Evolutionary conservation across 2,113 vertebrate genomes (phyloP), one percentile per base, ranked within the genome.

Genomic region (Piaya cayana): DNA sequence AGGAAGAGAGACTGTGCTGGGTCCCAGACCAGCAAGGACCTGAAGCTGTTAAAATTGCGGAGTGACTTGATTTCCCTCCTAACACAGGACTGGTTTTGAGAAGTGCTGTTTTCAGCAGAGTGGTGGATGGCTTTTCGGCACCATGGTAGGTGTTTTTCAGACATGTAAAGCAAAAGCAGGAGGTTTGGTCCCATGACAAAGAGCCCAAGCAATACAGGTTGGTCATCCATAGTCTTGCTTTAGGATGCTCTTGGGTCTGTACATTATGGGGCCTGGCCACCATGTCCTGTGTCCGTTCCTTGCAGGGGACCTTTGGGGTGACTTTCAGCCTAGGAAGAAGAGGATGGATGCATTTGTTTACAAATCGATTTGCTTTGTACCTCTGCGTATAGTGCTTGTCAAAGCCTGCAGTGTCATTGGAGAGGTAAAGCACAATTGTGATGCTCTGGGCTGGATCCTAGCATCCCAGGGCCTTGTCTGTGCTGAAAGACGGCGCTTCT

Each of bases 211-310:
- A 19, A 14, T 0, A 2, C 14, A 15, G 26, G 27, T 30, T 75
- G 12, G 8, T 49, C 18, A 45, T 6, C 29, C 2, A 15, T 29
- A 7, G 18, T 47, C 42, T 50, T 36, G 23, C 1, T 0, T 29
- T 50, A 72, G 13, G 53, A 37, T 67, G n/a, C 15, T 53, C 27
- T 30, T 52, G 36, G 29, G 58, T 37, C 42, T 14, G 1, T 27
- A 8, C 0, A 0, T 26, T 18, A 9, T 34, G 36, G 32, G 27
- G 14, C 16, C 52, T 50, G 42, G 12, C 20, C 14, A 13, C 20
- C 5, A 3, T 2, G 29, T 43, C 22, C 53, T 68, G 30, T 42
- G 62, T 17, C 30, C 8, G 6, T 32, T 83, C 26, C 53, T 75
- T 23, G 10, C 4, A 30, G 37, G 26, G 65, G 4, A 6, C 15